Conservation (phyloP, 2,797 vertebrate species). For the Hydrophis major region DNA sequence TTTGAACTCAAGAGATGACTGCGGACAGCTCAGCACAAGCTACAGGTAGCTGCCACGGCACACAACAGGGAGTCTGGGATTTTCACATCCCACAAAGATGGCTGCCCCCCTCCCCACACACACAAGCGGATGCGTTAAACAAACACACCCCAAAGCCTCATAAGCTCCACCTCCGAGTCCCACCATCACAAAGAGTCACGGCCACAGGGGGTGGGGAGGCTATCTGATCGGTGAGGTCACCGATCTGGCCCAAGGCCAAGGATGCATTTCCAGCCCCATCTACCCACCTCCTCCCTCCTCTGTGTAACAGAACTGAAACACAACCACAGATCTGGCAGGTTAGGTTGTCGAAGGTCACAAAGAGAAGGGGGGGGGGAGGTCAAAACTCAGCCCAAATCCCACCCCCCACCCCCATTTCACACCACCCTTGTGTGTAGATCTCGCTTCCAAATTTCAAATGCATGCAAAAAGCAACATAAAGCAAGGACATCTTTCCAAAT, state of each 20-base stretch:
- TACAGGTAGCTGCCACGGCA: background rate
- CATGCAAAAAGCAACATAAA: background rate
- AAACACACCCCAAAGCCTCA: background rate
- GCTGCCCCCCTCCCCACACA: conserved; percentile 6
- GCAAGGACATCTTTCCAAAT: background rate
- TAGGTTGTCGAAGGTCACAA: too few species aligned
- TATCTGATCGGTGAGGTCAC: conserved; percentile 62
- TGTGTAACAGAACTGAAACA: background rate
- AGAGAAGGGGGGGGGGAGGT: background rate
- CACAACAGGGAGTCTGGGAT: background rate
- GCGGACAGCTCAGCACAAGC: background rate
- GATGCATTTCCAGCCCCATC: conserved; percentile 19
- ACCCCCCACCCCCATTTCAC: background rate
- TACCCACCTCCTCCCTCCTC: background rate
- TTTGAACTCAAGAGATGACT: background rate
- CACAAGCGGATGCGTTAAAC: background rate
- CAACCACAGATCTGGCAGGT: background rate
- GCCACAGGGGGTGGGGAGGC: conserved; percentile 26
- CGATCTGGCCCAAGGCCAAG: conserved; percentile 45
- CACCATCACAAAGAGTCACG: conserved; percentile 47
- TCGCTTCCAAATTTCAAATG: background rate
- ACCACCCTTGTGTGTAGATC: background rate
- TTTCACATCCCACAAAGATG: conserved; percentile 41
- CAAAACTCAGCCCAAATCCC: background rate
- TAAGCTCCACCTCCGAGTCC: conserved; percentile 44